Base-by-base conservation (phyloP, 2,888 invertebrate species). In the Pseudanteris insignis region DNA sequence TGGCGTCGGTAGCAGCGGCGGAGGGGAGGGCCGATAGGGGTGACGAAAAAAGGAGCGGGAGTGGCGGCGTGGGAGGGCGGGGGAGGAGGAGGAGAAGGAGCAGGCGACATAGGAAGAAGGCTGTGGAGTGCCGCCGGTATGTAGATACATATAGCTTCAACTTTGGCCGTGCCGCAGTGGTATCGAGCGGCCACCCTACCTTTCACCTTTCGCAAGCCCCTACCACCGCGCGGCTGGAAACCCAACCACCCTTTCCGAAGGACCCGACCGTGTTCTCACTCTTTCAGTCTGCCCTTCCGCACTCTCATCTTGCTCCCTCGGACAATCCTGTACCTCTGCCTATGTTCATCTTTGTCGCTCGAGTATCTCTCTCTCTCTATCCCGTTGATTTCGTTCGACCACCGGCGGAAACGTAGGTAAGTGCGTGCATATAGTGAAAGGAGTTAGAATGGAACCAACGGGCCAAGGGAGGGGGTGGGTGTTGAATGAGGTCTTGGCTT, bases 151-250 rank as follows among this genome's bases (percentile, higher is more conserved):
- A 67, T 72, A 74, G 71, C 73, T 70, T 72, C 71, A 72, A 77
- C 77, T 78, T 77, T 74, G 73, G 75, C 70, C 61, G 68, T 79
- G 78, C 78, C 78, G 79, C 79, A 79, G 79, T 78, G 78, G 72
- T 79, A 79, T 79, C 78, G 79, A 79, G 78, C 79, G 78, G 72
- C 73, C 69, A 70, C 70, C 66, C 73, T 71, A 70, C 70, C 66
- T 60, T 60, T 54, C 60, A 60, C 67, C 63, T 66, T 51, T 57
- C 58, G 38, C 36, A 41, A 53, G 46, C 68, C 67, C 63, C 67
- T 63, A 55, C 63, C 48, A 41, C 14, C 26, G 50, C 25, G 12
- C 37, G 43, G 26, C 53, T 32, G 57, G 57, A 48, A 57, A 40
- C 62, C 60, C 43, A 62, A 53, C 64, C 51, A 60, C 61, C 58